Evolutionary conservation across 2,888 invertebrate species (phyloP).

Genomic region (Aporophyla nigra): DNA sequence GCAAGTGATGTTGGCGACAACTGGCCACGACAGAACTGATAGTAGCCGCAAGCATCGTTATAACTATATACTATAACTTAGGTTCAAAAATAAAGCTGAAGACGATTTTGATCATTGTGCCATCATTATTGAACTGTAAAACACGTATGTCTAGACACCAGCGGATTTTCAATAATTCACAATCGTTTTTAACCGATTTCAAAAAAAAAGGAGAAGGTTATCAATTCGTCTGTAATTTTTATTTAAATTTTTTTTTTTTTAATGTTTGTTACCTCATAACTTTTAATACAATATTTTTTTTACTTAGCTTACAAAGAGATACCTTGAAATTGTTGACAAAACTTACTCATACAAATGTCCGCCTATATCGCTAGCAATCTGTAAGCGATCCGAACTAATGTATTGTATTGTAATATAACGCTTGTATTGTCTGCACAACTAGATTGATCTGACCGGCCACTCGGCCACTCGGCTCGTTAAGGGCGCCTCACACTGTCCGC

Average conservation of each 20-base stretch:
- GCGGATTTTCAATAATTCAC: neutral
- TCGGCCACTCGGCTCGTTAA: neutral
- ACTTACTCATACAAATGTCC: neutral
- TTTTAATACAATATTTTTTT: neutral
- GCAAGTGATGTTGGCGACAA: neutral
- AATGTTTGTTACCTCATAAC: too few species aligned
- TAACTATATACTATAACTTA: neutral
- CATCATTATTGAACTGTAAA: neutral
- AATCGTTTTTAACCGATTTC: too few species aligned
- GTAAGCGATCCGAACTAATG: too few species aligned
- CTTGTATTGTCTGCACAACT: conserved; percentile 1
- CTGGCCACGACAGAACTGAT: neutral
- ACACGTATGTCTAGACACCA: too few species aligned
- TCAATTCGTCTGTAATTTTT: too few species aligned
- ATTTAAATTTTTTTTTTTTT: too few species aligned
- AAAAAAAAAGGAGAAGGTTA: too few species aligned
- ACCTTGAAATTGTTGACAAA: neutral
- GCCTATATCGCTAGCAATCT: too few species aligned
- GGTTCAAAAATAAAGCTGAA: neutral
- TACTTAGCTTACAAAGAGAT: too few species aligned
- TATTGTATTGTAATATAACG: neutral
- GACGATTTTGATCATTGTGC: neutral
- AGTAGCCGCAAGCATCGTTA: neutral
- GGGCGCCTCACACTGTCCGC: conserved; percentile 17
- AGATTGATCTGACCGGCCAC: neutral